Evolutionary conservation across 2,888 invertebrate species (phyloP).

Genomic region (Incurvaria masculella): DNA sequence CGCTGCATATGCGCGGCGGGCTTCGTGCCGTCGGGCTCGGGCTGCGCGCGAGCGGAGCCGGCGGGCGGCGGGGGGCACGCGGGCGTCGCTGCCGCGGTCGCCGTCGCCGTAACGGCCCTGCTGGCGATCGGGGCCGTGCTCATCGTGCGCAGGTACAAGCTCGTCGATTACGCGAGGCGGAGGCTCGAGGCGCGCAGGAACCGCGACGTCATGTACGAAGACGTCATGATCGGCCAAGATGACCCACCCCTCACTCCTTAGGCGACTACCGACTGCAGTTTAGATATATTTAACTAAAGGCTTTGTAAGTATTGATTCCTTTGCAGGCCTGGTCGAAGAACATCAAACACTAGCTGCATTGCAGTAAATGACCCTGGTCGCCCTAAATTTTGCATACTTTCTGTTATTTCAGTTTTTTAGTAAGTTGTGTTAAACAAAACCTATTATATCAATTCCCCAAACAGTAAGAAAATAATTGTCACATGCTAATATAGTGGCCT

Average conservation of each 20-base stretch:
- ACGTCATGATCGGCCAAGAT: slow-evolving; percentile 55
- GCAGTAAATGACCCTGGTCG: no score
- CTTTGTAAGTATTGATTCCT: no score
- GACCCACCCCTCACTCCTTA: slow-evolving; percentile 49
- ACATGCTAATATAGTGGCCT: no score
- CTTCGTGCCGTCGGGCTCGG: slow-evolving; percentile 26
- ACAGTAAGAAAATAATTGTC: no score
- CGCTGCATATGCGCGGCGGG: slow-evolving; percentile 33
- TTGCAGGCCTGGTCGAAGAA: no score
- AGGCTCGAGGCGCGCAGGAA: slow-evolving; percentile 38
- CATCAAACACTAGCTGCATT: no score
- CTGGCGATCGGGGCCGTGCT: slow-evolving; percentile 36
- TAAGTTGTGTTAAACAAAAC: no score
- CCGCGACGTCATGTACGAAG: slow-evolving; percentile 48
- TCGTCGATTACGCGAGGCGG: slow-evolving; percentile 38
- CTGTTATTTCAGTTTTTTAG: no score
- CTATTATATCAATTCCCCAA: no score
- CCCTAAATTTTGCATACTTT: no score
- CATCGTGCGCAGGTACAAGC: slow-evolving; percentile 44
- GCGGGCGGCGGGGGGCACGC: slow-evolving; percentile 21
- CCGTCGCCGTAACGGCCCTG: slow-evolving; percentile 40
- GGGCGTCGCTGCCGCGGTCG: slow-evolving; percentile 32
- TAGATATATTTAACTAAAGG: slow-evolving; percentile 10
- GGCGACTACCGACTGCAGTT: no score
- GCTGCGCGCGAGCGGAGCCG: slow-evolving; percentile 24